phyloP scores from a whole-genome alignment of 2,888 invertebrate genomes.

The Leptopterna dolabrata region DNA sequence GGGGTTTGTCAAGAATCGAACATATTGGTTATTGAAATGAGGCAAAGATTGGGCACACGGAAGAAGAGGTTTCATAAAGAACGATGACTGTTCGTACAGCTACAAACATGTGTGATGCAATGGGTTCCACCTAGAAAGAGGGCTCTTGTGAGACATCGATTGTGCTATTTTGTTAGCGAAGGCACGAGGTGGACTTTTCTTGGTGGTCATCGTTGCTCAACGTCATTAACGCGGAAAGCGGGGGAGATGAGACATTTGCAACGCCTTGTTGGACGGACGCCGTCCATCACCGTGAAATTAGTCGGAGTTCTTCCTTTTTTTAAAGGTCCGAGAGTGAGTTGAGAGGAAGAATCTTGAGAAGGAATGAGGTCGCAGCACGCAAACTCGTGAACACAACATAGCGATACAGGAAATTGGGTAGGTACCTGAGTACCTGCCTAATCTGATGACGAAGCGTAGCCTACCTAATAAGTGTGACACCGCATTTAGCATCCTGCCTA shows the following conservation, averaged over 20 bases:
- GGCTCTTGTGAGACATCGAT: neutral
- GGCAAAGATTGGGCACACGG: neutral
- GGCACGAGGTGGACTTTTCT: neutral
- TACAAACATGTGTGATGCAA: conserved; percentile 10
- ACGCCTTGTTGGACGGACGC: conserved; percentile 3
- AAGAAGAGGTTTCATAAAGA: conserved; percentile 20
- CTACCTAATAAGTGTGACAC: no score
- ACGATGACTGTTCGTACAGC: neutral
- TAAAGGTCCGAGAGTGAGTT: neutral
- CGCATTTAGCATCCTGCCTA: no score
- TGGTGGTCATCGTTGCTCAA: conserved; percentile 5
- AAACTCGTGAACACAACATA: neutral
- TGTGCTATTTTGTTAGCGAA: neutral
- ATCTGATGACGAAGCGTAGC: no score
- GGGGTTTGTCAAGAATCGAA: neutral
- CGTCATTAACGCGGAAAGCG: conserved; percentile 15
- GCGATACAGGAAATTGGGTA: no score
- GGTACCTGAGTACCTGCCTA: no score
- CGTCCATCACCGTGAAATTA: neutral
- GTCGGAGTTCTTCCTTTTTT: neutral
- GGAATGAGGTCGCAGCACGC: neutral
- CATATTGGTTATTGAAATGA: conserved; percentile 1
- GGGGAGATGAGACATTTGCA: conserved; percentile 6
- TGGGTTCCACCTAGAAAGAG: neutral
- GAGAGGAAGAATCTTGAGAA: neutral